Evolutionary conservation across 2,113 vertebrate species (phyloP).

Genomic region (Zingel zingel): DNA sequence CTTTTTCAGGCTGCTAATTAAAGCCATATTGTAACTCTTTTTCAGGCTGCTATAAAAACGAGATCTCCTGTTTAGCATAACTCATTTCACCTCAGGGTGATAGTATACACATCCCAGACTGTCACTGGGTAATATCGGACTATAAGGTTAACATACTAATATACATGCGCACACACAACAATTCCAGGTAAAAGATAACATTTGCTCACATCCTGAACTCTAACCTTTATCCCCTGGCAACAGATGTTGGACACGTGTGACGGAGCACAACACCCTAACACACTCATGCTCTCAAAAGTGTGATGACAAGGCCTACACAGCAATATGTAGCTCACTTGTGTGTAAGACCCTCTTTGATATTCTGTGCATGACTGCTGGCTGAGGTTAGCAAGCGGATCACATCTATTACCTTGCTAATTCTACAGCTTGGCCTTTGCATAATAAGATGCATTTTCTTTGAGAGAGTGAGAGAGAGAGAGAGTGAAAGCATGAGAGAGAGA

Average conservation of each 20-base stretch:
- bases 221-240: conserved; percentile 22
- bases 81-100: too few species aligned
- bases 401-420: conserved; percentile 81
- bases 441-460: conserved; percentile 72
- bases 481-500: conserved; percentile 25
- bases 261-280: conserved; percentile 1
- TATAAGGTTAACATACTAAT: too few species aligned
- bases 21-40: too few species aligned
- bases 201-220: conserved; percentile 22
- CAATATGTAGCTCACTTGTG: conserved; percentile 50
- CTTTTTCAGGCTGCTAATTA: too few species aligned
- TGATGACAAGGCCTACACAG: conserved; percentile 48
- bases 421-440: conserved; percentile 78
- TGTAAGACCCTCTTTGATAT: conserved; percentile 73
- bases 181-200: not conserved
- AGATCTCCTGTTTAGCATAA: too few species aligned
- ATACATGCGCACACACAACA: not conserved
- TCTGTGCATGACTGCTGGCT: conserved; percentile 63
- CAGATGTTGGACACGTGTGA: conserved; percentile 62
- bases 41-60: too few species aligned
- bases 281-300: conserved; percentile 19
- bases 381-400: conserved; percentile 79
- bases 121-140: too few species aligned
- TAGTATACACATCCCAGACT: too few species aligned
- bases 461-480: conserved; percentile 21